These are phyloP conservation scores for Thalpophila matura DNA, from an alignment of 2,888 invertebrate species.

Conservation along the genomic window DNA sequence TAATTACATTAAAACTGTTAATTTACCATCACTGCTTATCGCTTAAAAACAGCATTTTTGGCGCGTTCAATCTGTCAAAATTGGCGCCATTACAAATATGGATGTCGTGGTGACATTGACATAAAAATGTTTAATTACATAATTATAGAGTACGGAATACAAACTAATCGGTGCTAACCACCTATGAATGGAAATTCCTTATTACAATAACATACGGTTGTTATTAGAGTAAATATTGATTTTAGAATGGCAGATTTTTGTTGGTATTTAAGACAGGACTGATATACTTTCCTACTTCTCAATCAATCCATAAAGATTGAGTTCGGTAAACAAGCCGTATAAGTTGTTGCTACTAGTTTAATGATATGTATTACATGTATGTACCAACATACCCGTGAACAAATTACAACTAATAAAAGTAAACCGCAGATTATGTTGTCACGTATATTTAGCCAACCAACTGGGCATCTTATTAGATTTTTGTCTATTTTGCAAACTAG, in stretches of 20 bases:
- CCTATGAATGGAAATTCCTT: background rate
- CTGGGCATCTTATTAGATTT: background rate
- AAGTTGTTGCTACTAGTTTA: slow-evolving; percentile 45
- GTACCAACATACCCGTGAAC: background rate
- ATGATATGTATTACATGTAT: slow-evolving; percentile 9
- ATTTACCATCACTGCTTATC: slow-evolving; percentile 62
- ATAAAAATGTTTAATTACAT: slow-evolving; percentile 67
- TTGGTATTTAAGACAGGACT: slow-evolving; percentile 40
- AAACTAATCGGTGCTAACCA: background rate
- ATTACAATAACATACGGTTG: slow-evolving; percentile 6
- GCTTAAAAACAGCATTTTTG: slow-evolving; percentile 63
- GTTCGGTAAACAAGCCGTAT: slow-evolving; percentile 36
- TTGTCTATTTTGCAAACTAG: slow-evolving; percentile 6
- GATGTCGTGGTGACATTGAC: slow-evolving; percentile 70
- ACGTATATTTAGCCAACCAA: background rate
- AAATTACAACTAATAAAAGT: slow-evolving; percentile 23
- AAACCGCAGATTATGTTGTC: background rate
- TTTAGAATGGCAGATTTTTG: background rate
- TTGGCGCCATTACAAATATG: slow-evolving; percentile 68
- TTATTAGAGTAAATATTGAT: background rate
- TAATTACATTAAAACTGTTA: slow-evolving; percentile 61
- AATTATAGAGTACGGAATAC: slow-evolving; percentile 55
- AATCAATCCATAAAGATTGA: slow-evolving; percentile 36
- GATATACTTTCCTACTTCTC: slow-evolving; percentile 54
- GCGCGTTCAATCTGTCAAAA: slow-evolving; percentile 63